These are phyloP conservation scores for Onychostoma macrolepis DNA, from an alignment of 2,113 vertebrate species.

Conservation along the genomic window DNA sequence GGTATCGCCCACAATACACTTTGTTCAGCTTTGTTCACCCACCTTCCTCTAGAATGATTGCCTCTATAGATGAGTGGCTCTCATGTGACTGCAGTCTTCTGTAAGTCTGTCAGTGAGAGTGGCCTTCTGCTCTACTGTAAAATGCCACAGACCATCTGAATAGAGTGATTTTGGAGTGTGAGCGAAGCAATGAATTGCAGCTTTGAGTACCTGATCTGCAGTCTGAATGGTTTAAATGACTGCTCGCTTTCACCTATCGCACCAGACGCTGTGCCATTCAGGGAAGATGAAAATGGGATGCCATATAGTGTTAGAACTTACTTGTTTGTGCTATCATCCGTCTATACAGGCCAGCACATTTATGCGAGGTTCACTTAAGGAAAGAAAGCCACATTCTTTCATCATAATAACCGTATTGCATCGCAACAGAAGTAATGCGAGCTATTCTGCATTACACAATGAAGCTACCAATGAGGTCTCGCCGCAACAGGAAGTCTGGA, in stretches of 20 bases:
- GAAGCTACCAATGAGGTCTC: neutral
- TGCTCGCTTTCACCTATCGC: slow-evolving; percentile 24
- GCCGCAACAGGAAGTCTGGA: slow-evolving; percentile 1
- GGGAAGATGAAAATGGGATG: neutral
- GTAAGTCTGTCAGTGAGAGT: neutral
- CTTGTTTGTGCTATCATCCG: neutral
- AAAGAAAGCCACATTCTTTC: neutral
- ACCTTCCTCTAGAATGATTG: neutral
- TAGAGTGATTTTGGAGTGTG: slow-evolving; percentile 1
- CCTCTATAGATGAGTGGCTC: slow-evolving; percentile 28
- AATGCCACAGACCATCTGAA: slow-evolving; percentile 9
- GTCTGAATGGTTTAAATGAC: slow-evolving; percentile 41
- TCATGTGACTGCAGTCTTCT: neutral
- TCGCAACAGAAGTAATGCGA: neutral
- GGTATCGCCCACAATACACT: neutral
- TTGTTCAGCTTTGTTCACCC: neutral
- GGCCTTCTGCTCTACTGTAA: slow-evolving; percentile 29
- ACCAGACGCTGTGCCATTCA: neutral
- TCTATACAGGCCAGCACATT: neutral
- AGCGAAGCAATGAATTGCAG: slow-evolving; percentile 14
- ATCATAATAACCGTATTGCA: neutral
- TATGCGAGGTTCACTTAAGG: neutral
- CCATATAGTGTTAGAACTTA: neutral
- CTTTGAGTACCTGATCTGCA: slow-evolving; percentile 35
- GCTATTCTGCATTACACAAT: slow-evolving; percentile 1